phyloP scores from a whole-genome alignment of 1,140 invertebrate species.

The Trachelipus rathkii region DNA sequence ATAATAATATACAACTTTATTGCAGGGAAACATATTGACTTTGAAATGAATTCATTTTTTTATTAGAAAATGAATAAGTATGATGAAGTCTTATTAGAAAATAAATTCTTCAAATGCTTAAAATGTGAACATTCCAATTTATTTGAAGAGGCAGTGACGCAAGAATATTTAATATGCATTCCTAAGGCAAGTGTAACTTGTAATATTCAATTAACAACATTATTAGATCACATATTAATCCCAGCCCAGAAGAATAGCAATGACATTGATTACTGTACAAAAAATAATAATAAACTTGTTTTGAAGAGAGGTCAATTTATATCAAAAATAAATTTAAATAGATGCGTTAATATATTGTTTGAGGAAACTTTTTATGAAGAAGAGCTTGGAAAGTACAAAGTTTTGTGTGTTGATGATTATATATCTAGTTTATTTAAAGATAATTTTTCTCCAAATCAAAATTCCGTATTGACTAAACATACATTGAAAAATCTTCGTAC shows the following conservation, averaged over 20 bases:
- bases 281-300: not conserved
- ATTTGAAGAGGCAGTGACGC: not conserved
- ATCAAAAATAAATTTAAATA: not conserved
- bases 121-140: not conserved
- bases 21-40: no score
- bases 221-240: not conserved
- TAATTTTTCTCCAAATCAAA: not conserved
- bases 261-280: not conserved
- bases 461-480: not conserved
- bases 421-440: conserved; percentile 3
- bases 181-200: not conserved
- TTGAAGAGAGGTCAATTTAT: not conserved
- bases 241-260: not conserved
- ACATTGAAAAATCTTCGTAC: not conserved
- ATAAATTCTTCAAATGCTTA: not conserved
- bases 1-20: no score
- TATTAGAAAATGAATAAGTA: not conserved
- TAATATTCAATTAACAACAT: not conserved
- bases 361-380: not conserved
- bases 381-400: not conserved
- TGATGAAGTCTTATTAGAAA: not conserved
- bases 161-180: not conserved
- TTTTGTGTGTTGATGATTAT: conserved; percentile 2
- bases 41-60: no score
- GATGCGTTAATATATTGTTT: not conserved